Evolutionary conservation across 2,113 vertebrate genomes (phyloP).

Genomic region (Calyptommatus sinebrachiatus): DNA sequence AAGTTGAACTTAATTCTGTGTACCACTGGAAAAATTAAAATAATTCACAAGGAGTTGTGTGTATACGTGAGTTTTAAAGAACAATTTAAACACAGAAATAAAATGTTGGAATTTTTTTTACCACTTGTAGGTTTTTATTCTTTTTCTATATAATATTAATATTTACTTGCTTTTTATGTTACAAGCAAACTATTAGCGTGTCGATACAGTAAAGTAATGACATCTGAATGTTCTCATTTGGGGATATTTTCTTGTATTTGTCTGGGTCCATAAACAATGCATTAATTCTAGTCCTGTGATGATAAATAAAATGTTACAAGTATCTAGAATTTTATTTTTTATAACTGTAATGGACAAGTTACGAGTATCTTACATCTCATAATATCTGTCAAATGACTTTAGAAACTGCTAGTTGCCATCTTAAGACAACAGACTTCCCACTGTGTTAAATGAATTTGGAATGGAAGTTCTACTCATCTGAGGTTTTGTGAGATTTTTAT

Average conservation of each 20-base stretch:
- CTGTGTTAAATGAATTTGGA: conserved; percentile 53
- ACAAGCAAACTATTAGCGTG: neutral
- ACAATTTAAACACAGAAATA: no score
- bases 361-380: conserved; percentile 40
- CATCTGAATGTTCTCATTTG: conserved; percentile 24
- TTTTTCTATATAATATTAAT: neutral
- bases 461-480: conserved; percentile 23
- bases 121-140: no score
- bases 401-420: conserved; percentile 52
- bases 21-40: no score
- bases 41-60: no score
- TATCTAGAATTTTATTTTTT: conserved; percentile 50
- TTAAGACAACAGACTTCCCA: conserved; percentile 52
- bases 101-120: no score
- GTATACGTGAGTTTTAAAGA: no score
- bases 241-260: neutral
- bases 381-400: conserved; percentile 56
- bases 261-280: no score
- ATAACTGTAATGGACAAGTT: conserved; percentile 60
- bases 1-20: no score
- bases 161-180: neutral
- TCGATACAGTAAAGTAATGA: conserved; percentile 17
- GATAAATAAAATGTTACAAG: neutral
- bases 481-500: neutral
- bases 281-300: no score